Evolutionary conservation across 2,797 vertebrate species (phyloP), one percentile per base, ranked within the genome.

Genomic region (Epinephelus coioides): DNA sequence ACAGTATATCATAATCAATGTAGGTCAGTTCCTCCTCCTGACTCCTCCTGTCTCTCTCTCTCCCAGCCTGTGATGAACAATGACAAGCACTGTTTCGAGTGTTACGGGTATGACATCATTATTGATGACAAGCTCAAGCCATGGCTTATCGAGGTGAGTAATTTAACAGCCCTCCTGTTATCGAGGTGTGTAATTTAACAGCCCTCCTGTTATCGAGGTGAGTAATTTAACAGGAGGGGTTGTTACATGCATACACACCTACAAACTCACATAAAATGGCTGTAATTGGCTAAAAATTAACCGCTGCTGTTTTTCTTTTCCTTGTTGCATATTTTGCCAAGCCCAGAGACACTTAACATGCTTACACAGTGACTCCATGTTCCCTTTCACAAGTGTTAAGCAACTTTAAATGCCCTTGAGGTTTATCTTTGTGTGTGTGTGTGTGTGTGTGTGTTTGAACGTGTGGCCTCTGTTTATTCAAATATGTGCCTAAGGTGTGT

Each of bases 31-130:
- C 51, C 56, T 78, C 30, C 47, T 51, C 10, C 23, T 77, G 27
- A 87, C 51, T 57, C 43, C 3, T 6, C 84, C 3, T 73, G 7
- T 69, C 19, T 83, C 34, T 65, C 19, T 75, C 14, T 47, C 55
- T 70, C 4, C 1, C 87, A 99, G 98, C 97, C 98, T 3, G 98
- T 99, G 84, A 99, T 99, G 97, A 99, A 98, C 94, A 99, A 98
- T 4, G 98, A 99, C 92, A 99, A 99, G 81, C 98, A 99, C 92
- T 99, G 98, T 93, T 99, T 99, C 54, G 98, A 99, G 76, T 99
- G 98, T 86, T 99, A 99, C 0, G 98, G 98, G 17, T 99, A 99
- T 64, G 98, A 99, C 92, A 99, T 99, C 94, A 99, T 99, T 83
- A 98, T 99, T 17, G 98, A 99, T 59, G 98, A 98, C 94, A 97